Conservation (phyloP, 2,888 invertebrate genomes). For the Zaprionus lineosus region DNA sequence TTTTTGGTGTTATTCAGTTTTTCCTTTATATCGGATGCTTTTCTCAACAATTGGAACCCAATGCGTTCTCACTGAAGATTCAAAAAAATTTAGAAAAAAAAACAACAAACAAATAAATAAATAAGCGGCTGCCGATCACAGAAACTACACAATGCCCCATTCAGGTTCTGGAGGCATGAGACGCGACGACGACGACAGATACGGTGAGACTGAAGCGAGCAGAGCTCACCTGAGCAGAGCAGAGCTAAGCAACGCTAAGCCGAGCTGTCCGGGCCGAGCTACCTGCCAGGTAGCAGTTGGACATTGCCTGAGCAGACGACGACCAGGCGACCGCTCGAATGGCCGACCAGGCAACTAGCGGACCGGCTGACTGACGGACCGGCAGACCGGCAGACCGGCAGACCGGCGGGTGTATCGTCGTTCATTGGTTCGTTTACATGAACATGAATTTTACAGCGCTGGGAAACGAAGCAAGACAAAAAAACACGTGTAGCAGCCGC, state of each 20-base stretch:
- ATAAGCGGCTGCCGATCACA: too few relatives aligned
- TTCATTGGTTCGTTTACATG: slow-evolving; percentile 33
- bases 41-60: slow-evolving; percentile 43
- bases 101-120: slow-evolving; percentile 27
- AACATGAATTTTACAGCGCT: slow-evolving; percentile 27
- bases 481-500: slow-evolving; percentile 62
- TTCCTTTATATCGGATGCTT: slow-evolving; percentile 24
- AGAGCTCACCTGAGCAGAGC: slow-evolving; percentile 20
- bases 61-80: slow-evolving; percentile 48
- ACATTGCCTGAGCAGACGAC: slow-evolving; percentile 31
- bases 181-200: slow-evolving; percentile 68
- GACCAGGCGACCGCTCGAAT: too few relatives aligned
- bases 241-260: slow-evolving; percentile 23
- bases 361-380: too few relatives aligned
- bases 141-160: slow-evolving; percentile 33
- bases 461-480: slow-evolving; percentile 39
- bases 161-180: slow-evolving; percentile 23
- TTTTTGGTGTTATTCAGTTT: not conserved
- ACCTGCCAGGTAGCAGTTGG: slow-evolving; percentile 47
- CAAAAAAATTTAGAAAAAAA: slow-evolving; percentile 32
- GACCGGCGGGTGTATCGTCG: slow-evolving; percentile 39
- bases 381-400: too few relatives aligned
- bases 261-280: slow-evolving; percentile 17
- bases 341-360: too few relatives aligned
- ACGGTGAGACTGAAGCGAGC: slow-evolving; percentile 56